These are phyloP conservation scores for Anomalospiza imberbis DNA, from an alignment of 2,797 vertebrate genomes.

Conservation along the genomic window DNA sequence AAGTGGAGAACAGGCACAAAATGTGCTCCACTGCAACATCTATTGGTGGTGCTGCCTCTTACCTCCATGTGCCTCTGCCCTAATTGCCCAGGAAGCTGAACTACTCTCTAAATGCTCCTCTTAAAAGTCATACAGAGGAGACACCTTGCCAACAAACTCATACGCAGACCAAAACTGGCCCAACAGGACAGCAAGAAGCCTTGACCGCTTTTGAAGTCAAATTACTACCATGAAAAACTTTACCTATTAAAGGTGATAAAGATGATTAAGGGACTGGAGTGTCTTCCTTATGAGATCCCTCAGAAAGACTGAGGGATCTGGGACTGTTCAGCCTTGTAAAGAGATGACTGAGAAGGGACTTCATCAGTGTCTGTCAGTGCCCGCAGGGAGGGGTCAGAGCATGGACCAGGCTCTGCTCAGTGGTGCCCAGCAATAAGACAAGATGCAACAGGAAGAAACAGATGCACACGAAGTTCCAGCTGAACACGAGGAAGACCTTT, in stretches of 20 bases:
- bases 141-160: background rate
- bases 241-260: background rate
- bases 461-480: background rate
- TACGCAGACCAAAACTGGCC: background rate
- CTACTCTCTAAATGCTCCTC: rapidly evolving
- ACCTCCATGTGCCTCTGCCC: background rate
- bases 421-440: background rate
- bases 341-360: rapidly evolving
- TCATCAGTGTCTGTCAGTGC: background rate
- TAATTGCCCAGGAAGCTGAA: background rate
- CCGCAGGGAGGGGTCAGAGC: too few species aligned
- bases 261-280: background rate
- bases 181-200: background rate
- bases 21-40: background rate
- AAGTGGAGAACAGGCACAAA: background rate
- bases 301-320: background rate
- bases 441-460: background rate
- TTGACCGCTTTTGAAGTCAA: background rate
- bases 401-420: background rate
- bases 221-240: background rate
- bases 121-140: background rate
- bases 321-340: rapidly evolving
- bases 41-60: background rate
- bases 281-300: background rate
- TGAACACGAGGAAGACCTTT: background rate